A percentile compares a stretch with the other conserved stretches of the same genome.
phyloP scores from a whole-genome alignment of 2,797 vertebrate species.

The Falco biarmicus region DNA sequence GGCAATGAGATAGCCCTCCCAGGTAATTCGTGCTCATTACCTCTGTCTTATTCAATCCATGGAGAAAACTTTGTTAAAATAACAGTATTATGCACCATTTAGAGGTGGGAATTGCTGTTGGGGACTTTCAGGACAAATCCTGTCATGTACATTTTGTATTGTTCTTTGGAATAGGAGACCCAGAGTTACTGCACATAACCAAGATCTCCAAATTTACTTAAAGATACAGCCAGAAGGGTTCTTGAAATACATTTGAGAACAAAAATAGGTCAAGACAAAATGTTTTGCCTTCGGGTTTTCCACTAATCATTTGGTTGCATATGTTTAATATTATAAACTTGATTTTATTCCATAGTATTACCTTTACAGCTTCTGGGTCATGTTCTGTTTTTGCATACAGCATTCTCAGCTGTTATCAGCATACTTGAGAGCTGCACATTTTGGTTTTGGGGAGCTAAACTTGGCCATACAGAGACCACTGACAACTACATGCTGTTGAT shows the following conservation, averaged over 20 bases:
- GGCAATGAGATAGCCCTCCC: not conserved
- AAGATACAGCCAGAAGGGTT: not conserved
- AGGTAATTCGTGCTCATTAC: not conserved
- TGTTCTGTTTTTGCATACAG: not conserved
- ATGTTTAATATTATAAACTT: not conserved
- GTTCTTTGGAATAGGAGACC: not conserved
- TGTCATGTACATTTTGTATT: not conserved
- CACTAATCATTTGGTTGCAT: not conserved
- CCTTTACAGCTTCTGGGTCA: not conserved
- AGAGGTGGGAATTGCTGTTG: not conserved
- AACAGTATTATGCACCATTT: not conserved
- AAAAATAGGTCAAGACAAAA: slow-evolving; percentile 26
- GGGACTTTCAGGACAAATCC: not conserved
- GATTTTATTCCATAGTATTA: not conserved
- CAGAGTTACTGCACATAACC: not conserved
- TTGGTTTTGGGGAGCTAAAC: not conserved
- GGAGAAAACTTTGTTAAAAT: not conserved
- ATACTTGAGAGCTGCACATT: not conserved
- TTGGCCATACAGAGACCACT: not conserved
- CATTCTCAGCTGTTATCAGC: not conserved
- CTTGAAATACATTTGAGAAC: not conserved
- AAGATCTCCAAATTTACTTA: not conserved
- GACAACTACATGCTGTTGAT: not conserved
- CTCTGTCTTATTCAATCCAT: not conserved
- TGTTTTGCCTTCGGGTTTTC: not conserved